These are phyloP conservation scores for Paelopatides confundens DNA, from an alignment of 53 echinoderm and acorn worm genomes.

Conservation along the genomic window DNA sequence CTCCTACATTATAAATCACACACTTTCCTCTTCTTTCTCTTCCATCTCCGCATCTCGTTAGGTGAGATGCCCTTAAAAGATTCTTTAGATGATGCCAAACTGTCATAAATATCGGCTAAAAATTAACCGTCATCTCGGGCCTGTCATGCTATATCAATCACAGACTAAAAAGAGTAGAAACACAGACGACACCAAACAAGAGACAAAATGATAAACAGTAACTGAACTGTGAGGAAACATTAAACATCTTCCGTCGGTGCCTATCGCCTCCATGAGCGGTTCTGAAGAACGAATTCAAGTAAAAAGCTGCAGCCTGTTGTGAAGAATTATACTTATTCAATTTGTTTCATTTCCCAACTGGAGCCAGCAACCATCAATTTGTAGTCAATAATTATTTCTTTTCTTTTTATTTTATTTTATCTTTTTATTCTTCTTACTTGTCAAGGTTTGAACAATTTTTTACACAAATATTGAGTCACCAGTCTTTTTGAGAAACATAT, in stretches of 20 bases:
- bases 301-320: no score
- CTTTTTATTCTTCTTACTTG: not conserved
- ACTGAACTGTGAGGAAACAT: not conserved
- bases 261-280: not conserved
- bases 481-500: no score
- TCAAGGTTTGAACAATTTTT: no score
- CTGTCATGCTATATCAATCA: not conserved
- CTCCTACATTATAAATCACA: not conserved
- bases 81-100: not conserved
- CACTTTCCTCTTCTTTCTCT: not conserved
- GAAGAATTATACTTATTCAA: constrained; percentile 28
- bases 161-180: not conserved
- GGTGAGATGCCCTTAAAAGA: not conserved
- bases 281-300: not conserved
- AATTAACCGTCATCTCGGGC: not conserved
- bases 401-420: not conserved
- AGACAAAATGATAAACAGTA: not conserved
- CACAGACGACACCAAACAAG: not conserved
- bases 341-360: not conserved
- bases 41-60: not conserved
- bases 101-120: not conserved
- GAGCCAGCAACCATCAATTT: constrained; percentile 42
- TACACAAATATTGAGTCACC: not conserved
- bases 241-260: not conserved
- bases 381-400: not conserved